Conservation (phyloP, 1,140 invertebrate genomes). For the Drosophila ironensis region DNA sequence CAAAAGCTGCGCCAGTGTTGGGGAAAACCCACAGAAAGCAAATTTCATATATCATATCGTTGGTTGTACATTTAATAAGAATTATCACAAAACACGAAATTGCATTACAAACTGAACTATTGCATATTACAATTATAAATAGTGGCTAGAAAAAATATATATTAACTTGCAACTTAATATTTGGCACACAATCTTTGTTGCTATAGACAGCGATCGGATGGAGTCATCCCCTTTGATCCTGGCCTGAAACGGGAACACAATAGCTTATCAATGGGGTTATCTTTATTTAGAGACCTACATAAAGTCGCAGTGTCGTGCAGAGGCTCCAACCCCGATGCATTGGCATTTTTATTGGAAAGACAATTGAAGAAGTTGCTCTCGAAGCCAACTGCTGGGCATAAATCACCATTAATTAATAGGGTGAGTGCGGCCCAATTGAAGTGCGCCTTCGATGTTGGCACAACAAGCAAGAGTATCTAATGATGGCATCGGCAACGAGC, state of each 20-base stretch:
- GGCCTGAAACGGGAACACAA: no score
- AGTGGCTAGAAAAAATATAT: conserved; percentile 56
- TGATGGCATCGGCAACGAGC: conserved; percentile 26
- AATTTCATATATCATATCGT: background rate
- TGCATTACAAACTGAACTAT: conserved; percentile 53
- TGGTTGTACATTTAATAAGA: conserved; percentile 54
- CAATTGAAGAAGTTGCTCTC: conserved; percentile 56
- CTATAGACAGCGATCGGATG: background rate
- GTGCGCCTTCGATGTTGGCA: conserved; percentile 53
- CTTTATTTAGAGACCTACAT: background rate
- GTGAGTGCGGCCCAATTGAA: conserved; percentile 51
- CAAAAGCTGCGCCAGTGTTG: conserved; percentile 49
- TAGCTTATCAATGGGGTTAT: background rate
- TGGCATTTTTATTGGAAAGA: conserved; percentile 43
- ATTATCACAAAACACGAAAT: conserved; percentile 75
- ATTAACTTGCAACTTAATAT: conserved; percentile 38
- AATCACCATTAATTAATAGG: conserved; percentile 73
- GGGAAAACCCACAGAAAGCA: background rate
- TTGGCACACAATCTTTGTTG: conserved; percentile 56
- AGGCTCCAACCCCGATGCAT: conserved; percentile 20
- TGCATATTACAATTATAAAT: conserved; percentile 58
- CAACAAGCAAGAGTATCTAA: conserved; percentile 20
- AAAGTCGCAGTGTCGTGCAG: no score
- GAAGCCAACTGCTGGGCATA: conserved; percentile 50
- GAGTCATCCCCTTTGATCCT: conserved; percentile 9